These are phyloP conservation scores for Athalia rosae DNA, from an alignment of 2,888 invertebrate species.

Conservation along the genomic window DNA sequence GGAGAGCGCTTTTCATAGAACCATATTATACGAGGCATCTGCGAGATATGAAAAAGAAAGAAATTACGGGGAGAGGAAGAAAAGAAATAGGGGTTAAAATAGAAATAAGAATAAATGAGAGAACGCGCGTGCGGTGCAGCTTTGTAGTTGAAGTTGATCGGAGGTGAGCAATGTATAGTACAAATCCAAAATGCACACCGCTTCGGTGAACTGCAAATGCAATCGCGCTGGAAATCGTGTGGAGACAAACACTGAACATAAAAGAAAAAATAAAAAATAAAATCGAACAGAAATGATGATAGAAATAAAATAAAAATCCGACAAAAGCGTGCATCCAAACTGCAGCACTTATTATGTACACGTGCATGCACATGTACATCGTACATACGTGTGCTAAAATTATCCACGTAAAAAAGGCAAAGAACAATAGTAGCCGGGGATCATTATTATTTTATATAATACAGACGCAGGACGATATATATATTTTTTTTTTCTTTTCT, in stretches of 20 bases:
- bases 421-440: neutral
- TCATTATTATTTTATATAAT: neutral
- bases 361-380: neutral
- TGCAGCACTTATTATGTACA: neutral
- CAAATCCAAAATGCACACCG: too few relatives aligned
- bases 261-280: neutral
- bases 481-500: too few relatives aligned
- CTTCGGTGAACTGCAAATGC: neutral
- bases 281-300: neutral
- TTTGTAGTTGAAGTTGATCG: too few relatives aligned
- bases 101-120: too few relatives aligned
- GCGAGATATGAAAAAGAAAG: too few relatives aligned
- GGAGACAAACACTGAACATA: constrained; percentile 5
- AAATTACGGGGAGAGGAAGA: too few relatives aligned
- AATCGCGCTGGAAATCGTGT: neutral
- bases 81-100: too few relatives aligned
- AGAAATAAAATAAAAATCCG: neutral
- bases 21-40: too few relatives aligned
- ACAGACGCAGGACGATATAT: neutral
- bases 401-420: neutral
- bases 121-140: too few relatives aligned
- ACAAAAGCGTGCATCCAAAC: neutral
- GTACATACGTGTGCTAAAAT: neutral
- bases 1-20: too few relatives aligned
- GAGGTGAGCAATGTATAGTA: too few relatives aligned